Base-by-base conservation (phyloP, 2,113 vertebrate genomes). In the Clupea harengus region DNA sequence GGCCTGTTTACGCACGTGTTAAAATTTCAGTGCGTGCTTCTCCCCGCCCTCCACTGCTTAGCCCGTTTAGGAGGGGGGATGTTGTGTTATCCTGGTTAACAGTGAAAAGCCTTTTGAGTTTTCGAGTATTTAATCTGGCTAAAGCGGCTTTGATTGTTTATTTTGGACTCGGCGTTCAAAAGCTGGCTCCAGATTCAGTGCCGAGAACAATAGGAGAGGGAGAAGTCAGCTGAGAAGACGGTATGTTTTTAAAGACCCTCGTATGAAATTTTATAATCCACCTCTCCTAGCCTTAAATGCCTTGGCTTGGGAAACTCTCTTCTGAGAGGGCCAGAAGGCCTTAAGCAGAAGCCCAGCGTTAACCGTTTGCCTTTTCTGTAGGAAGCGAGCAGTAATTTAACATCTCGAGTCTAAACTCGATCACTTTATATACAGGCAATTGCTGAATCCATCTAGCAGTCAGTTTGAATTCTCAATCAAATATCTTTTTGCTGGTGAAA, bases 121-220 rank as follows among this genome's bases (percentile, higher is more conserved):
- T 57, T 78, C 9, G 20, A 89, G 82, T 72, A 83, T 89, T 88
- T 83, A 89, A 86, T 86, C 84, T 75, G 81, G 86, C 81, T 85
- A 60, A 87, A 87, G 85, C 85, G 84, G 87, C 84, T 88, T 87
- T 89, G 83, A 80, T 87, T 89, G 88, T 87, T 88, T 89, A 81
- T 86, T 87, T 88, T 87, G 85, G 81, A 88, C 86, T 78, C 46
- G 46, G 50, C 13, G 17, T 90, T 87, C 75, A 82, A 45, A 45
- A 85, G 84, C 81, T 49, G 87, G 84, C 86, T 87, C 50, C 86
- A 85, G 82, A 81, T 86, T 87, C 39, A 57, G 3, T n/a, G 32
- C 67, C 9, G 44, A 85, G 85, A 90, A 89, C 85, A 89, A 86
- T 84, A 54, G 81, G 81, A 54, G 49, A 81, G 60, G 18, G 72